phyloP scores from a whole-genome alignment of 2,888 invertebrate genomes.

The Xestoiulus laeticollis region DNA sequence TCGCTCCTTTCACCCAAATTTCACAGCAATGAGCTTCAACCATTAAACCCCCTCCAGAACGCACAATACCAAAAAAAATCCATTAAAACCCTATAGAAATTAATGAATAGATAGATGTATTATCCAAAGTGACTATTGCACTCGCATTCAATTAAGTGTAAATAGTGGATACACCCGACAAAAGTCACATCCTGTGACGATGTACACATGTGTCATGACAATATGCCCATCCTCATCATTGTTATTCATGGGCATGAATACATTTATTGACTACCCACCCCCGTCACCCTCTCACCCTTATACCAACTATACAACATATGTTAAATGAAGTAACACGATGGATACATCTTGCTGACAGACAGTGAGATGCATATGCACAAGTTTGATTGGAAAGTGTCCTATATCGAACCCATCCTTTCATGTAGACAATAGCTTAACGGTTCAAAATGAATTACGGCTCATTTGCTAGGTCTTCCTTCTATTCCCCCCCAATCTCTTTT shows the following conservation, averaged over 20 bases:
- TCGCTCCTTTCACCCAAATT: constrained; percentile 26
- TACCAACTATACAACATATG: not conserved
- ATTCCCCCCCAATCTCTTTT: not conserved
- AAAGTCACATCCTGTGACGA: constrained; percentile 26
- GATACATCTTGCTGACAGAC: not conserved
- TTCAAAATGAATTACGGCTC: constrained; percentile 26
- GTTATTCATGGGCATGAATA: constrained; percentile 14
- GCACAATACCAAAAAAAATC: constrained; percentile 9
- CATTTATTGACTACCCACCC: constrained; percentile 26
- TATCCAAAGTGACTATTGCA: constrained; percentile 26
- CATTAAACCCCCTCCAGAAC: constrained; percentile 2
- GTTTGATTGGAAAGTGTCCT: constrained; percentile 26
- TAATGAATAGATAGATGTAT: constrained; percentile 26
- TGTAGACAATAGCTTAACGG: constrained; percentile 17
- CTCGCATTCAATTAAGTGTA: constrained; percentile 26
- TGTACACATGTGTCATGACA: constrained; percentile 26
- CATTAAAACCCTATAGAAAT: constrained; percentile 18
- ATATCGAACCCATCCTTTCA: constrained; percentile 16
- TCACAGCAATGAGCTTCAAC: not conserved
- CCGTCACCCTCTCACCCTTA: not conserved
- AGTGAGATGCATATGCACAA: too few species aligned
- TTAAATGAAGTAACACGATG: not conserved
- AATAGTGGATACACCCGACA: constrained; percentile 26
- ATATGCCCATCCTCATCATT: constrained; percentile 26
- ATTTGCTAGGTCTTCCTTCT: not conserved